Conservation (phyloP, 2,888 invertebrate species). For the Caenorhabditis sulstoni region DNA sequence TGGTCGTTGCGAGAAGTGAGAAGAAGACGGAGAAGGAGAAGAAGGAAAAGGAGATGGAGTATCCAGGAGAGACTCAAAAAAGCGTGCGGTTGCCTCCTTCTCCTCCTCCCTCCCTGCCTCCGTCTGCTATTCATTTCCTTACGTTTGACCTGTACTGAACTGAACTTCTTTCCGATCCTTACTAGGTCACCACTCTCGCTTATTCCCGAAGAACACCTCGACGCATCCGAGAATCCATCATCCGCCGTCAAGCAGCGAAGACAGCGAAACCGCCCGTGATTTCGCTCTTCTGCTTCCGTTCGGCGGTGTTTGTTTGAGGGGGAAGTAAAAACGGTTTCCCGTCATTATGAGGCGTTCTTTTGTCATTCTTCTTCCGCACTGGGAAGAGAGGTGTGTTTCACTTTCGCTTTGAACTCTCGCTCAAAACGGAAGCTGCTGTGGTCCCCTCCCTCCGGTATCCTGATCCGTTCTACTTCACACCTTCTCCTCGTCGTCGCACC, state of each 20-base stretch:
- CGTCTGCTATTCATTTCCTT: constrained; percentile 38
- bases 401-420: constrained; percentile 6
- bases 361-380: constrained; percentile 12
- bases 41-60: constrained; percentile 5
- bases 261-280: constrained; percentile 34
- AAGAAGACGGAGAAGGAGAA: constrained; percentile 18
- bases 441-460: not conserved
- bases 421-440: not conserved
- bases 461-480: constrained; percentile 36
- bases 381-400: constrained; percentile 9
- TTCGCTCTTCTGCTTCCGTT: constrained; percentile 37
- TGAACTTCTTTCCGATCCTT: constrained; percentile 46
- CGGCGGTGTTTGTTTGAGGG: constrained; percentile 25
- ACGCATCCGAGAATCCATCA: constrained; percentile 34
- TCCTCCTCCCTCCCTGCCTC: constrained; percentile 19
- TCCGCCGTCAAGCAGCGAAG: constrained; percentile 34
- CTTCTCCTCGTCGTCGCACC: constrained; percentile 11
- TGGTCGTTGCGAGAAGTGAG: not conserved
- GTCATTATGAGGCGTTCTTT: constrained; percentile 31
- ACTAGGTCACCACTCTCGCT: not conserved
- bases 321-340: constrained; percentile 39
- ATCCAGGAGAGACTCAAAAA: constrained; percentile 24
- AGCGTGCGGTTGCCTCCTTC: constrained; percentile 20
- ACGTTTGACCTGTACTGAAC: constrained; percentile 57
- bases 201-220: not conserved